Evolutionary conservation across 2,797 vertebrate genomes (phyloP).

Genomic region (Microcaecilia unicolor): DNA sequence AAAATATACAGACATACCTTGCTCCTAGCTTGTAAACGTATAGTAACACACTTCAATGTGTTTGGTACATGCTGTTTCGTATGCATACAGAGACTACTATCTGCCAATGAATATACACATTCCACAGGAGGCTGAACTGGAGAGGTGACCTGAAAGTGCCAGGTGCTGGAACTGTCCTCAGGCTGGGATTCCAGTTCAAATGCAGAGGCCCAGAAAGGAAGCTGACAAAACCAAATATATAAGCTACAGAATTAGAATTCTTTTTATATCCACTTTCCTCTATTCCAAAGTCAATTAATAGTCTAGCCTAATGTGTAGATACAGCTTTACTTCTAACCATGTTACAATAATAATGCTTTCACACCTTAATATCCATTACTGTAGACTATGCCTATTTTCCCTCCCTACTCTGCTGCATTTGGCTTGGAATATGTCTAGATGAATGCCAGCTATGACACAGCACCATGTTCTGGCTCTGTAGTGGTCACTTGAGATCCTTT

Average conservation of each 20-base stretch:
- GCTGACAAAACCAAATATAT: conserved; percentile 47
- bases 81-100: conserved; percentile 57
- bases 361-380: no score
- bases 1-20: conserved; percentile 48
- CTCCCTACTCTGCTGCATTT: no score
- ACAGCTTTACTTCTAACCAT: no score
- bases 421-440: no score
- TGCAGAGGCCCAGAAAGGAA: conserved; percentile 84
- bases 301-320: no score
- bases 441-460: no score
- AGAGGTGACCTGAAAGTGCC: conserved; percentile 78
- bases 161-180: conserved; percentile 35
- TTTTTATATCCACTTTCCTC: conserved; percentile 5
- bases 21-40: conserved; percentile 72
- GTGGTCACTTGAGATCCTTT: no score
- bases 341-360: no score
- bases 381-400: no score
- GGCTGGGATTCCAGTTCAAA: conserved; percentile 60
- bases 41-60: conserved; percentile 51
- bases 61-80: conserved; percentile 44
- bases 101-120: conserved; percentile 61
- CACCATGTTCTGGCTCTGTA: no score
- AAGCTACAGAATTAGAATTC: neutral
- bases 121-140: conserved; percentile 68
- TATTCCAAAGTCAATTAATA: no score